These are phyloP conservation scores for Rhamnusium bicolor DNA, from an alignment of 2,888 invertebrate genomes.

Conservation along the genomic window DNA sequence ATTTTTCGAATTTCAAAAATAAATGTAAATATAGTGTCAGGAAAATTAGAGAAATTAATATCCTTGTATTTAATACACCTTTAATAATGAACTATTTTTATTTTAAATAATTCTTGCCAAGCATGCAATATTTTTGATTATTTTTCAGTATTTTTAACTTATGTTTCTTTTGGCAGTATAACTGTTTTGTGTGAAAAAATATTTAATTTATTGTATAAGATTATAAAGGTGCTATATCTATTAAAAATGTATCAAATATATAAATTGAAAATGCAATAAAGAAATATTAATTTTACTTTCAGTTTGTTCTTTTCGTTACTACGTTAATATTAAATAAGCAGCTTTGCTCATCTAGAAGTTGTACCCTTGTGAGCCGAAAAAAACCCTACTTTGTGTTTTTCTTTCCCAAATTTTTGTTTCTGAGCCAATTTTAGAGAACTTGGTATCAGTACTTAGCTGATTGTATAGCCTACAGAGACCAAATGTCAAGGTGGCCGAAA, in stretches of 20 bases:
- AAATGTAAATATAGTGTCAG: slow-evolving; percentile 39
- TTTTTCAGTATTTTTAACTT: slow-evolving; percentile 55
- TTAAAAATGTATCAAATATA: slow-evolving; percentile 41
- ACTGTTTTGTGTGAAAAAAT: slow-evolving; percentile 55
- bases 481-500: no score
- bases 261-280: slow-evolving; percentile 46
- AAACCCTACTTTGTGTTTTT: no score
- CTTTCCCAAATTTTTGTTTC: no score
- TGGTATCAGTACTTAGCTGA: no score
- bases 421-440: no score
- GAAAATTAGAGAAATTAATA: slow-evolving; percentile 40
- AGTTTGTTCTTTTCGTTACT: not conserved
- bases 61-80: slow-evolving; percentile 46
- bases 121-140: slow-evolving; percentile 48
- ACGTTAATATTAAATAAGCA: no score
- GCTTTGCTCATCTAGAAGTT: no score
- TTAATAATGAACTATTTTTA: slow-evolving; percentile 8
- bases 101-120: slow-evolving; percentile 56
- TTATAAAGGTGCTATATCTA: slow-evolving; percentile 51
- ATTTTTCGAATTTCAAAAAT: slow-evolving; percentile 13
- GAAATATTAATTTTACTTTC: slow-evolving; percentile 22
- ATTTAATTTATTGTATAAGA: slow-evolving; percentile 46
- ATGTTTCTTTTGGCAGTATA: slow-evolving; percentile 49
- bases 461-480: no score
- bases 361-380: no score